Evolutionary conservation across 2,797 vertebrate species (phyloP), one percentile per base, ranked within the genome.

Genomic region (Labroides dimidiatus): DNA sequence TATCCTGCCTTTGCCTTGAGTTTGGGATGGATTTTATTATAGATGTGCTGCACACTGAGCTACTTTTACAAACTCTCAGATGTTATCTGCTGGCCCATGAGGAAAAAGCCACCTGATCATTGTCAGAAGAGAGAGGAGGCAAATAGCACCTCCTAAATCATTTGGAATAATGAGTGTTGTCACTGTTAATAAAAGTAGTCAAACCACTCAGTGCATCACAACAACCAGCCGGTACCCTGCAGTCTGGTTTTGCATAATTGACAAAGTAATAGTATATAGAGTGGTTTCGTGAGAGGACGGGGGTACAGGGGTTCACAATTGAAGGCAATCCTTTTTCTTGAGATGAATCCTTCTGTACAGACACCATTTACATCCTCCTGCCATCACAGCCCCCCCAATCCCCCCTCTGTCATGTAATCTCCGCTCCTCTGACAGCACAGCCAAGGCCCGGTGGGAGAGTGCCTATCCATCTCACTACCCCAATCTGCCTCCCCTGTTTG

Each of bases 401-500:
- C 71, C 77, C 67, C 70, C 81, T 82, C 86, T 88, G 86, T 90
- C 89, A 83, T 90, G 90, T 91, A 88, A 90, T 89, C 86, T 86
- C 69, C 61, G 65, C 84, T 88, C 84, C 79, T 90, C 77, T 90
- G 87, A 87, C 87, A 84, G 84, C 84, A 77, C 75, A 86, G 81
- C 79, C 72, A 84, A 81, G 83, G 77, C 88, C 89, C 82, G 57
- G 84, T 91, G 90, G 89, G 90, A 89, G 80, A 86, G 80, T 78
- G 85, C 80, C 84, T 84, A 88, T 91, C 90, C 91, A 91, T 92
- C 90, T 88, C 88, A 82, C 89, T 90, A 58, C 83, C 77, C 85
- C 85, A 83, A 88, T 90, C 87, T 88, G 85, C 88, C 86, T 88
- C 80, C 86, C 80, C 77, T 80, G 84, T 90, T 90, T 89, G 86